These are phyloP conservation scores for Craseonycteris thonglongyai DNA, from an alignment of 2,113 vertebrate genomes.

Conservation along the genomic window DNA sequence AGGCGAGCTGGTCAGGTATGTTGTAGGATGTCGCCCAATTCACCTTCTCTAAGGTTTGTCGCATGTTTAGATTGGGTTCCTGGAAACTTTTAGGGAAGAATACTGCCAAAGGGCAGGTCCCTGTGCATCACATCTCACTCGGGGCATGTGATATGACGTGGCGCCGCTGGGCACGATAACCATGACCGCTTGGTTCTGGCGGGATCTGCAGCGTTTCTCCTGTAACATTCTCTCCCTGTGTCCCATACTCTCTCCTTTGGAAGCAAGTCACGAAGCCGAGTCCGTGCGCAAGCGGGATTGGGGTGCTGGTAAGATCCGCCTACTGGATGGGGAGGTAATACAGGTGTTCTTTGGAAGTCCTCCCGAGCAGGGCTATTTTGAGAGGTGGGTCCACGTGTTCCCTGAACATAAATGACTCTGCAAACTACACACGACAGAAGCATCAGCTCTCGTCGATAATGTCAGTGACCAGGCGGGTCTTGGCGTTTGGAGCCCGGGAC, in stretches of 20 bases:
- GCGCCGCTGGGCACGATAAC: rapidly evolving
- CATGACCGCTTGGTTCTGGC: not conserved
- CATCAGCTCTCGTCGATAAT: too few relatives aligned
- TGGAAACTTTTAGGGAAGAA: not conserved
- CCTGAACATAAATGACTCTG: not conserved
- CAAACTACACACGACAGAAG: not conserved
- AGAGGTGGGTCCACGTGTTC: not conserved
- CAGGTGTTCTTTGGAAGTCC: not conserved
- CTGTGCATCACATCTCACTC: rapidly evolving
- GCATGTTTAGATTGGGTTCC: not conserved
- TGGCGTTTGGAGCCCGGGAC: not conserved
- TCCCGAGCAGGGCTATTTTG: not conserved
- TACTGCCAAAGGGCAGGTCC: not conserved
- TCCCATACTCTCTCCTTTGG: not conserved
- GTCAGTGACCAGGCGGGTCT: rapidly evolving
- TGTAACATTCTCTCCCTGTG: rapidly evolving
- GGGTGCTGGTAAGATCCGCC: not conserved
- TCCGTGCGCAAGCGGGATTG: too few relatives aligned
- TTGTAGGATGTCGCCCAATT: not conserved
- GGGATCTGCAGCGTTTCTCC: not conserved
- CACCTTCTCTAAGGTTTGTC: not conserved
- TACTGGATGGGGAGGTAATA: rapidly evolving
- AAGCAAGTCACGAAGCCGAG: not conserved
- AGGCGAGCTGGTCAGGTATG: not conserved
- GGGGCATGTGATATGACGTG: rapidly evolving